Percentiles rank a stretch among this genome's conserved stretches.
phyloP scores from a whole-genome alignment of 2,113 vertebrate species.

The Isichthys henryi region DNA sequence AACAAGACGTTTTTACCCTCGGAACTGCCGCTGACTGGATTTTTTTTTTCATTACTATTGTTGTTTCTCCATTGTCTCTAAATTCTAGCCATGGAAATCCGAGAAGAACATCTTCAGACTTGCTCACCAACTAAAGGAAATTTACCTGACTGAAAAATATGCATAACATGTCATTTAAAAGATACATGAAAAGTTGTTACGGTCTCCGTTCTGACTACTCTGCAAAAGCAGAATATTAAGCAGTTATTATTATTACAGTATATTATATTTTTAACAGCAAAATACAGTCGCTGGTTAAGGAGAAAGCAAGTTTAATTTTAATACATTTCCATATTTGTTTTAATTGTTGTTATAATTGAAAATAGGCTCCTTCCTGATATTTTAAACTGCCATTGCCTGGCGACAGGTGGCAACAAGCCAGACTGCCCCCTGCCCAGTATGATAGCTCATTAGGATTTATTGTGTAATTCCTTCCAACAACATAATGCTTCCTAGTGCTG shows the following conservation, averaged over 20 bases:
- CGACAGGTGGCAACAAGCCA: conserved; percentile 21
- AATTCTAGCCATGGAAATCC: neutral
- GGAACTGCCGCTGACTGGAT: neutral
- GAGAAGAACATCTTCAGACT: neutral
- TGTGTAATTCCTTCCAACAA: conserved; percentile 23
- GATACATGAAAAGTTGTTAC: neutral
- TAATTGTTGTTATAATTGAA: conserved; percentile 13
- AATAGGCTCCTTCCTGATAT: neutral
- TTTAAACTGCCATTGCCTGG: conserved; percentile 19
- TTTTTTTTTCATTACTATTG: neutral
- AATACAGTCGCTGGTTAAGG: neutral
- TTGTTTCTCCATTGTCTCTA: neutral
- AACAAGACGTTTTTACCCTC: neutral
- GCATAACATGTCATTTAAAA: neutral
- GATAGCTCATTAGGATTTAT: conserved; percentile 25
- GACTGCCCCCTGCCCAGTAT: neutral
- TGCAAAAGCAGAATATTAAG: neutral
- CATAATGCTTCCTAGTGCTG: conserved; percentile 19
- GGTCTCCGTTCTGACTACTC: neutral
- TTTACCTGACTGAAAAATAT: neutral
- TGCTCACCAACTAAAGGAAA: neutral
- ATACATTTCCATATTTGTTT: conserved; percentile 8
- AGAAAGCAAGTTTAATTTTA: conserved; percentile 6
- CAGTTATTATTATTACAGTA: neutral
- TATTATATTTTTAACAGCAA: neutral